Conservation (phyloP, 2,888 invertebrate genomes). For the Metellina segmentata region DNA sequence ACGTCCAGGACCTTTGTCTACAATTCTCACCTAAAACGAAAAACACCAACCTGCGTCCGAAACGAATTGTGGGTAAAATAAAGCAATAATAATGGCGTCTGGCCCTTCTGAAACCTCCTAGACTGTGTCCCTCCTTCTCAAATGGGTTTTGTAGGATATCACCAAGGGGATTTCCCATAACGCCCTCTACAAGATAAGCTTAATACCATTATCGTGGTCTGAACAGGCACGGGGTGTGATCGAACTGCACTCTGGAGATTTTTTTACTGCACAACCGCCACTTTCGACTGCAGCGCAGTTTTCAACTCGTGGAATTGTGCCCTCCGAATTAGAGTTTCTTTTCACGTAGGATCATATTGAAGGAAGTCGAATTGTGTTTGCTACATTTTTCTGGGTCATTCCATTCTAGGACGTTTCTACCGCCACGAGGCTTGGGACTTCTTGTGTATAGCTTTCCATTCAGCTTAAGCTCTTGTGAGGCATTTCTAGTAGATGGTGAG, state of each 20-base stretch:
- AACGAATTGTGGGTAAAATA: background rate
- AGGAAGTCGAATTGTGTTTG: background rate
- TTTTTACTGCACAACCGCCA: conserved; percentile 17
- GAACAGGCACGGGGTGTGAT: conserved; percentile 23
- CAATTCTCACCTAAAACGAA: too few species aligned
- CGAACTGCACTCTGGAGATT: conserved; percentile 28
- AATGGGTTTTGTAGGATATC: conserved; percentile 23
- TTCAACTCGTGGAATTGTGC: conserved; percentile 23
- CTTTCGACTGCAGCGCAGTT: conserved; percentile 26
- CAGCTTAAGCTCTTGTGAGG: too few species aligned
- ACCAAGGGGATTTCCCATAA: conserved; percentile 33
- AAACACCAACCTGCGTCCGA: background rate
- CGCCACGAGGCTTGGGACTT: too few species aligned
- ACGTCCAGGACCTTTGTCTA: too few species aligned
- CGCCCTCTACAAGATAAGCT: conserved; percentile 54
- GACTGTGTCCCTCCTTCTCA: background rate
- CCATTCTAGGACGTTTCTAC: too few species aligned
- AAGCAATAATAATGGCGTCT: background rate
- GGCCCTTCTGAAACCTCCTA: background rate
- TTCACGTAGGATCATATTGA: conserved; percentile 19
- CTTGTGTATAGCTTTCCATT: too few species aligned
- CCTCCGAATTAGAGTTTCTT: conserved; percentile 10
- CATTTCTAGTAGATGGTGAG: too few species aligned
- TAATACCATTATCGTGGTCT: conserved; percentile 48
- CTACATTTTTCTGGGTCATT: too few species aligned